phyloP scores from a whole-genome alignment of 2,888 invertebrate genomes.

The Esperia sulphurella region DNA sequence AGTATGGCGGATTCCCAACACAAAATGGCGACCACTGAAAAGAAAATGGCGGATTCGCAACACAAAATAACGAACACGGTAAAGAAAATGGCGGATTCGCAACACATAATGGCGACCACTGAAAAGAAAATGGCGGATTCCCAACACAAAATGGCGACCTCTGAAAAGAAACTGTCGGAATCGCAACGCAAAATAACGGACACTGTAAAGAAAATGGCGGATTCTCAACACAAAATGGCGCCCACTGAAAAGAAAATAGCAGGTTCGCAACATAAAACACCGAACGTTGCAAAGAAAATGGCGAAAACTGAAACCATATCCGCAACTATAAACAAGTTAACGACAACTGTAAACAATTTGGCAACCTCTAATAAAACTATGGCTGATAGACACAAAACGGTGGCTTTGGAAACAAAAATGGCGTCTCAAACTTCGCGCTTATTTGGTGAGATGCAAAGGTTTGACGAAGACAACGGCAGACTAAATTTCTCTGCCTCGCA shows the following conservation, averaged over 20 bases:
- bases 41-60: background rate
- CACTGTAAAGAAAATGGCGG: too few relatives aligned
- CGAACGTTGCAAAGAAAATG: too few relatives aligned
- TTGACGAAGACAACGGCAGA: slow-evolving; percentile 40
- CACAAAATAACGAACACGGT: background rate
- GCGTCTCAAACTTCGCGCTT: slow-evolving; percentile 25
- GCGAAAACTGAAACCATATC: background rate
- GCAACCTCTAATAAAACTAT: background rate
- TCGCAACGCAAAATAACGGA: too few relatives aligned
- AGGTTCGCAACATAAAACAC: background rate
- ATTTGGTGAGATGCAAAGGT: slow-evolving; percentile 46
- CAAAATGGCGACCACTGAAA: background rate
- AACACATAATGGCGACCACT: slow-evolving; percentile 1
- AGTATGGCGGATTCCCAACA: background rate
- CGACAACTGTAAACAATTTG: background rate
- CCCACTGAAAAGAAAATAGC: background rate
- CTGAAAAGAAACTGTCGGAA: background rate
- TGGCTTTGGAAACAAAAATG: background rate
- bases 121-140: background rate
- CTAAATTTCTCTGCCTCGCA: slow-evolving; percentile 36
- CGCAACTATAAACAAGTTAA: too few relatives aligned
- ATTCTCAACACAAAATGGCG: too few relatives aligned
- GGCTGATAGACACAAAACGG: background rate
- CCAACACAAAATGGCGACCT: background rate
- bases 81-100: background rate